Base-by-base conservation (phyloP, 2,888 invertebrate genomes). In the Antheraea assamensis region DNA sequence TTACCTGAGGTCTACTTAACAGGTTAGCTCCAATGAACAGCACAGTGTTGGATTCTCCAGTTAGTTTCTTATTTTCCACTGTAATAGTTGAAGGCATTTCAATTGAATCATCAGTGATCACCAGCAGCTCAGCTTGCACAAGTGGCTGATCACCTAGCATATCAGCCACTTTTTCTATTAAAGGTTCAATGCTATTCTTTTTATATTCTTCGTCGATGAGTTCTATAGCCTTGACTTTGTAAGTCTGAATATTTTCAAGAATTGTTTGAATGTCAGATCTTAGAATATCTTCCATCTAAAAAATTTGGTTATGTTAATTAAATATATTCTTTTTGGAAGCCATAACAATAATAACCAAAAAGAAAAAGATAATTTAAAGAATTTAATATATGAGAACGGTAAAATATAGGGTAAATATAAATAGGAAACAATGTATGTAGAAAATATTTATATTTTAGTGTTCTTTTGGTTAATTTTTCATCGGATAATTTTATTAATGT, bases 121-220 rank as follows among this genome's bases (percentile, higher is more conserved):
- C 87, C 72, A 95, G 90, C 0, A 96, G 90, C 71, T 97, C 96
- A 0, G 97, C 96, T 79, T 97, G 96, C 5, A 97, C 95, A 19
- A 97, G 85, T 0, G 97, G 97, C 61, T 97, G 86, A 80, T 97
- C 96, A 71, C 95, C 96, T 0, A 97, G 90, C 0, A 96, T 90
- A 2, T 96, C 95, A 15, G 92, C 88, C 10, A 98, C 93, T 19
- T 91, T 78, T 3, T 95, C 95, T 0, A 96, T 90, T 0, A 96
- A 79, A 0, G 96, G 94, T 74, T 91, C 83, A 68, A 93, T 90
- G 13, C 87, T 90, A 72, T 94, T 92, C 8, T 85, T 88, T 68
- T 95, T 93, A 77, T 95, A 95, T 71, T 95, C 95, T 49, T 92
- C 91, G 71, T 95, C 95, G 78, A 89, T 84, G 75, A 95, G 72